Percentiles rank a stretch among this genome's conserved stretches.
Conservation (phyloP, 1,140 invertebrate species). For the Tetranychus cinnabarinus region DNA sequence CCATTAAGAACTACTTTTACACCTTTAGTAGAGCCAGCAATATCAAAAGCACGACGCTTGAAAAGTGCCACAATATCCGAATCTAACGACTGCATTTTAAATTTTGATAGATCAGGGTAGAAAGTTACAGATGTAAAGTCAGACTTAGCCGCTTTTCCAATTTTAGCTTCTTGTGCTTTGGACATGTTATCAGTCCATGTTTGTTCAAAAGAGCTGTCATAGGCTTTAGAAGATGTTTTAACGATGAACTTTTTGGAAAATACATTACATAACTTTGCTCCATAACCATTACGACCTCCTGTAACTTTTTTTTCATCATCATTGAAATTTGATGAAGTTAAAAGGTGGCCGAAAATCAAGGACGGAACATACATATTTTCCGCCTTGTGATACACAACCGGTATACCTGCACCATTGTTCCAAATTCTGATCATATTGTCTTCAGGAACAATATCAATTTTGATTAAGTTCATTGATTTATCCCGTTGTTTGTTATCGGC, state of each 20-base stretch:
- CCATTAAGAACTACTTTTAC: constrained; percentile 90
- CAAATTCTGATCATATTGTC: constrained; percentile 77
- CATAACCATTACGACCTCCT: constrained; percentile 94
- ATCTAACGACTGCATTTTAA: constrained; percentile 82
- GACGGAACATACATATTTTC: constrained; percentile 98
- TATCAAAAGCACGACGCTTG: constrained; percentile 77
- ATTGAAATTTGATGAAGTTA: constrained; percentile 98
- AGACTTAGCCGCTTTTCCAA: constrained; percentile 32
- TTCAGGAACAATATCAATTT: constrained; percentile 85
- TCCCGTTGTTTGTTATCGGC: constrained; percentile 98
- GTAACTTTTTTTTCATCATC: constrained; percentile 82
- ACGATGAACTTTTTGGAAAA: constrained; percentile 91
- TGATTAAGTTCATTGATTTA: constrained; percentile 76
- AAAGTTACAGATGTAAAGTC: constrained; percentile 94
- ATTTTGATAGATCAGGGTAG: constrained; percentile 78
- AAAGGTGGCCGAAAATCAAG: constrained; percentile 95
- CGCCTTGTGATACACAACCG: constrained; percentile 85
- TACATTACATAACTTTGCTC: constrained; percentile 97
- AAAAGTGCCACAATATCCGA: constrained; percentile 84
- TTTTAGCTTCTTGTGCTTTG: constrained; percentile 62
- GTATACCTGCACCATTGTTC: constrained; percentile 97
- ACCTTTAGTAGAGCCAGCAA: constrained; percentile 65
- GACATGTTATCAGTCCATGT: constrained; percentile 89
- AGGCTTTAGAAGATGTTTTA: constrained; percentile 74
- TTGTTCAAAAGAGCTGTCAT: constrained; percentile 70